Percentiles rank a stretch among this genome's conserved stretches.
These are phyloP conservation scores for Dendrolimus houi DNA, from an alignment of 2,888 invertebrate species.

Conservation along the genomic window DNA sequence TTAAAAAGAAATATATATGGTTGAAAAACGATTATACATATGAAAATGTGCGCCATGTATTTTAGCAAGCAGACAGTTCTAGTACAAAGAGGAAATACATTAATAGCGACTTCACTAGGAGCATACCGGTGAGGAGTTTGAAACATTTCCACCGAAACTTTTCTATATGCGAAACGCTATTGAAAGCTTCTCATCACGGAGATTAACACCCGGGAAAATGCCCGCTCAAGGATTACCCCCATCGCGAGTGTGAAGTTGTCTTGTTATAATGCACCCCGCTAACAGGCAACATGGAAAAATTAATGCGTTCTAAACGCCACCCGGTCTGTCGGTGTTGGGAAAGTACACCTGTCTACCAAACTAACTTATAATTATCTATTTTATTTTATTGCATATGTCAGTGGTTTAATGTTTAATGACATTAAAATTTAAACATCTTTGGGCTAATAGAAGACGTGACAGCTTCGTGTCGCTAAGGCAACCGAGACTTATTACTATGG, in stretches of 20 bases:
- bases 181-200: conserved; percentile 64
- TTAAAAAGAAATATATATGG: no score
- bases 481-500: no score
- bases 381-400: no score
- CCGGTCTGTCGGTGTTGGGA: conserved; percentile 11
- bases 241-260: conserved; percentile 52
- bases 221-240: conserved; percentile 61
- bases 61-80: conserved; percentile 55
- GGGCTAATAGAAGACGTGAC: no score
- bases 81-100: conserved; percentile 71
- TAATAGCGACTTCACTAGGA: conserved; percentile 59
- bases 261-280: conserved; percentile 42
- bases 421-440: no score
- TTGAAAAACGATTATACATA: no score
- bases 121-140: conserved; percentile 52
- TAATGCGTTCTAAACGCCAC: conserved; percentile 19
- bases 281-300: conserved; percentile 32
- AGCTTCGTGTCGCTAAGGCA: no score
- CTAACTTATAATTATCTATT: neutral
- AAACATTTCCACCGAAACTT: conserved; percentile 69
- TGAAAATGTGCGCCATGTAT: conserved; percentile 3
- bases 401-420: no score
- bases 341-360: conserved; percentile 1
- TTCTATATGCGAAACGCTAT: conserved; percentile 68
- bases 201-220: conserved; percentile 69